A percentile compares a stretch with the other conserved stretches of the same genome.
phyloP scores from a whole-genome alignment of 2,113 vertebrate species.

The Mohoua ochrocephala region DNA sequence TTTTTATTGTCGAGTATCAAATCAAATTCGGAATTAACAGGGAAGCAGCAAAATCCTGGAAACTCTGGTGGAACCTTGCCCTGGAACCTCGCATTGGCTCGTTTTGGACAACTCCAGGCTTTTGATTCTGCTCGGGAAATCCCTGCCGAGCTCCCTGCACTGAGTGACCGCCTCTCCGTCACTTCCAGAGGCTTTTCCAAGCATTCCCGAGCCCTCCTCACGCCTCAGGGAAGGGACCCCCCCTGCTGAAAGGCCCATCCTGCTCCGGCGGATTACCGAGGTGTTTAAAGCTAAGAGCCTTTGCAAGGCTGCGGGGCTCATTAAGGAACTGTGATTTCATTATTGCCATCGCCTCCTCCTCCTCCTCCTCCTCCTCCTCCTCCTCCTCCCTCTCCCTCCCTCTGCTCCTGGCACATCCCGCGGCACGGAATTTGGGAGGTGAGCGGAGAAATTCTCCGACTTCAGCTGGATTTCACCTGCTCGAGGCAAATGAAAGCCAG shows the following conservation, averaged over 20 bases:
- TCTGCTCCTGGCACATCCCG: neutral
- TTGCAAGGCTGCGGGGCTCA: conserved; percentile 4
- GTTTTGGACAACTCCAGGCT: neutral
- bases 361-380: neutral
- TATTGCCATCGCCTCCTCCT: neutral
- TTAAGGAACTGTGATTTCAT: neutral
- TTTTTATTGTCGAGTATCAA: neutral
- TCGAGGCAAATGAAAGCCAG: neutral
- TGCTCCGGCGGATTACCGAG: neutral
- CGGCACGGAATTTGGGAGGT: neutral
- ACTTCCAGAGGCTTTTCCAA: neutral
- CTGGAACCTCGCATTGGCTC: neutral
- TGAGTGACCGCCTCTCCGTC: neutral
- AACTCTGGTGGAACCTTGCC: neutral
- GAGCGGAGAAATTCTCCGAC: neutral
- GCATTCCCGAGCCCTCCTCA: neutral
- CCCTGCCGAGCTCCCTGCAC: neutral
- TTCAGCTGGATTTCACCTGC: neutral
- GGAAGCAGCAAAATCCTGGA: neutral
- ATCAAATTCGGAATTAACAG: neutral
- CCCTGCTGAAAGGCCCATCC: neutral
- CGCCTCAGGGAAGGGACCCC: neutral
- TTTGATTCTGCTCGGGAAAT: neutral
- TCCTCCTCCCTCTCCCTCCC: neutral
- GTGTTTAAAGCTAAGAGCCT: conserved; percentile 14